Evolutionary conservation across 1,140 invertebrate species (phyloP).

Genomic region (Cyclargus thomasi): DNA sequence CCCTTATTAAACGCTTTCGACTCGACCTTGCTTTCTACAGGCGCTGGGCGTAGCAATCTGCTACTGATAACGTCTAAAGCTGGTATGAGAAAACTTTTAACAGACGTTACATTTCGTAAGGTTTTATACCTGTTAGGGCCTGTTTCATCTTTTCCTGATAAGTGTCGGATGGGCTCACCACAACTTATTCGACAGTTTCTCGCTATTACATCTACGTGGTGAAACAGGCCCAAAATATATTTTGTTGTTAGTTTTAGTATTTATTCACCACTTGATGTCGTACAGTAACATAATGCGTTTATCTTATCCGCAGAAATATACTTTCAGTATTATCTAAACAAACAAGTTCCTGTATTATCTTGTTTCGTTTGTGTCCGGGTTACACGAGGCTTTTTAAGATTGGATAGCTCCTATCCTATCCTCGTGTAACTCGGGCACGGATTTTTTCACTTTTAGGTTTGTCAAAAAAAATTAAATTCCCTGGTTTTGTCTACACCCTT

Average conservation of each 20-base stretch:
- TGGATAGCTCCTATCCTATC: too few species aligned
- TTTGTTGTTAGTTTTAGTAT: not conserved
- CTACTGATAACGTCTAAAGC: not conserved
- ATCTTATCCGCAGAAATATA: not conserved
- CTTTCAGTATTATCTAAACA: not conserved
- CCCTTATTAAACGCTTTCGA: not conserved
- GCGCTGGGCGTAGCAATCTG: not conserved
- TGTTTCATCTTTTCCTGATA: too few species aligned
- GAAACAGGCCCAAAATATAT: too few species aligned
- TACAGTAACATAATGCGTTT: not conserved
- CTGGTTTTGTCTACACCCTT: too few species aligned
- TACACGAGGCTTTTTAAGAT: too few species aligned
- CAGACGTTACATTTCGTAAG: not conserved
- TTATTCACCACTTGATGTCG: not conserved
- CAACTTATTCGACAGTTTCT: too few species aligned
- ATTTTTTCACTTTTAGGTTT: too few species aligned
- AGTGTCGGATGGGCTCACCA: too few species aligned
- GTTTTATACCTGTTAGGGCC: not conserved
- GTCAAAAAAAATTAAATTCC: too few species aligned
- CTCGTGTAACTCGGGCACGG: too few species aligned
- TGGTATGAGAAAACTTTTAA: slow-evolving; percentile 1
- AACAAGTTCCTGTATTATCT: not conserved
- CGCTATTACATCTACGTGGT: too few species aligned
- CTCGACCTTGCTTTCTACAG: not conserved
- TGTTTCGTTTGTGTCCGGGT: not conserved